A percentile compares a stretch with the other conserved stretches of the same genome.
Conservation (phyloP, 1,140 invertebrate species). For the Diabrotica undecimpunctata region DNA sequence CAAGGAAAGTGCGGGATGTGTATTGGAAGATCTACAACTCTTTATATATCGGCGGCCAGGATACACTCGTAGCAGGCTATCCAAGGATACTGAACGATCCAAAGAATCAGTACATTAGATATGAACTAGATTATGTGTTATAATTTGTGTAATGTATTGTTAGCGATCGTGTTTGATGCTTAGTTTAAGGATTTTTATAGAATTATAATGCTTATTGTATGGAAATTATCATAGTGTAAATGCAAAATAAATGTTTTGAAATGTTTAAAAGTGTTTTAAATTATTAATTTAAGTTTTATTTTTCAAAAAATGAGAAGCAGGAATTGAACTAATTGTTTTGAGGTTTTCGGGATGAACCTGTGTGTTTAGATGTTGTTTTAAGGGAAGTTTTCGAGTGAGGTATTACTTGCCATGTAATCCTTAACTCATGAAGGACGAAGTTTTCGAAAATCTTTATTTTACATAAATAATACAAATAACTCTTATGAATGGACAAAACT, state of each 20-base stretch:
- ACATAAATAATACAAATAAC: no score
- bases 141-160: constrained; percentile 51
- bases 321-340: no score
- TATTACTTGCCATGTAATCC: no score
- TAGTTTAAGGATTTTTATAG: background rate
- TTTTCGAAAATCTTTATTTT: no score
- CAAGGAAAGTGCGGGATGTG: constrained; percentile 97
- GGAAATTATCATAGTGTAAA: background rate
- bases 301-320: no score
- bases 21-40: constrained; percentile 99
- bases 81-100: constrained; percentile 92
- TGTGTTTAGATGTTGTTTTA: no score
- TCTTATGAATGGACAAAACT: no score
- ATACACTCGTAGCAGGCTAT: constrained; percentile 96
- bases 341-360: no score
- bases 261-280: background rate
- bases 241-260: background rate
- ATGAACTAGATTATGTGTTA: constrained; percentile 94
- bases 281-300: constrained; percentile 1
- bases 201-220: background rate
- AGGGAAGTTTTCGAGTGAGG: no score
- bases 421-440: no score
- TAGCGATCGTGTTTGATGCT: background rate
- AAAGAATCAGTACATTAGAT: constrained; percentile 92
- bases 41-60: constrained; percentile 97